phyloP scores from a whole-genome alignment of 2,113 vertebrate species.

The Chaetura pelagica region DNA sequence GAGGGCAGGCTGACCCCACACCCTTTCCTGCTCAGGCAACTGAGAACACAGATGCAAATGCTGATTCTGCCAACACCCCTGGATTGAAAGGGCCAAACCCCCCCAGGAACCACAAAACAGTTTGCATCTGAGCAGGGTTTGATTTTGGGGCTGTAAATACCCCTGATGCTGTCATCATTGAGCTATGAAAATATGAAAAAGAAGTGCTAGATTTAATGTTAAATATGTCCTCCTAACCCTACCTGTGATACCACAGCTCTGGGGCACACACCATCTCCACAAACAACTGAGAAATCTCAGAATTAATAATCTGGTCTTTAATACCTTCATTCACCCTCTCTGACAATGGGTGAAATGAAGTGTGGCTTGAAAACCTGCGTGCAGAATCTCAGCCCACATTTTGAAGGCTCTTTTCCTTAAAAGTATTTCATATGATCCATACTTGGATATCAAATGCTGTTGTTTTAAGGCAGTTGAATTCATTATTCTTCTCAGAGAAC shows the following conservation, averaged over 20 bases:
- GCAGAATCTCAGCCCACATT: background rate
- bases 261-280: background rate
- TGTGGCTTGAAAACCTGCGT: background rate
- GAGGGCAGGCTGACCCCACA: background rate
- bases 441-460: background rate
- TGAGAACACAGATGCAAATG: background rate
- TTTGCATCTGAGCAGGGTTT: background rate
- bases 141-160: background rate
- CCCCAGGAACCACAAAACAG: rapidly evolving
- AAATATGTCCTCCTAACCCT: background rate
- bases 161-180: background rate
- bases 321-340: background rate
- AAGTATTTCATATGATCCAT: background rate
- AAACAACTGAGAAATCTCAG: background rate
- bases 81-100: background rate
- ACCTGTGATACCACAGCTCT: background rate
- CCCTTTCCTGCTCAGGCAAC: background rate
- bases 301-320: background rate
- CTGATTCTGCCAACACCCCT: background rate
- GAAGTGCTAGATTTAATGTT: background rate
- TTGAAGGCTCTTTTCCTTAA: background rate
- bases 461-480: slow-evolving; percentile 15
- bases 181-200: background rate
- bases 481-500: slow-evolving; percentile 2
- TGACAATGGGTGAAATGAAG: background rate